Conservation (phyloP, 2,888 invertebrate genomes). For the Cerceris rybyensis region DNA sequence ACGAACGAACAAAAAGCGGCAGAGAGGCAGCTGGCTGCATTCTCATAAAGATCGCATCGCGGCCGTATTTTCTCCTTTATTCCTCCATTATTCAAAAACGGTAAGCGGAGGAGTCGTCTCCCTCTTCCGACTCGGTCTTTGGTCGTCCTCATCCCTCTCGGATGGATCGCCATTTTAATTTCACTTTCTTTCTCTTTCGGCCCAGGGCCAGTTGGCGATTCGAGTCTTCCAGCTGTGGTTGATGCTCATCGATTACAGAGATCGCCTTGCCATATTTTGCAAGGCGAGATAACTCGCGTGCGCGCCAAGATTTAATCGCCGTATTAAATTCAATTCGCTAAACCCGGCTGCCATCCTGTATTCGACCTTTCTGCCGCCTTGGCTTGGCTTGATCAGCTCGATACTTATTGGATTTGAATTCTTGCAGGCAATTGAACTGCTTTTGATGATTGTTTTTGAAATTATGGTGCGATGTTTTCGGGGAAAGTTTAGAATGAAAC, state of each 20-base stretch:
- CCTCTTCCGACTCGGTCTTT: conserved; percentile 1
- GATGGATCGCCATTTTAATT: neutral
- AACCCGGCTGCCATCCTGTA: conserved; percentile 47
- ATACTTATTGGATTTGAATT: no score
- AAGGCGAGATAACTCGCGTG: conserved; percentile 14
- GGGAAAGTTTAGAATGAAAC: no score
- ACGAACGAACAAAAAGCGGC: neutral
- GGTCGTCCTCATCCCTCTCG: neutral
- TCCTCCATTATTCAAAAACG: conserved; percentile 1
- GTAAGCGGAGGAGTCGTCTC: conserved; percentile 3
- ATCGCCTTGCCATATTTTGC: conserved; percentile 3
- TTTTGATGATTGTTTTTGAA: no score
- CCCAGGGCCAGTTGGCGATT: neutral
- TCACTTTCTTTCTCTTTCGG: neutral
- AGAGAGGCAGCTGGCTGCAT: neutral
- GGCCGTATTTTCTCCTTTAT: neutral
- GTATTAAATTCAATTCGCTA: conserved; percentile 60
- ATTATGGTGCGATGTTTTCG: no score
- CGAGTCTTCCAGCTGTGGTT: neutral
- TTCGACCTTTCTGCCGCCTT: conserved; percentile 34
- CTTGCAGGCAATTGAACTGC: no score
- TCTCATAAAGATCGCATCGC: neutral
- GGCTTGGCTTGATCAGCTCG: neutral
- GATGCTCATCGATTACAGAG: conserved; percentile 32
- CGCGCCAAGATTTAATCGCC: conserved; percentile 50